Conservation (phyloP, 2,888 invertebrate genomes). For the Drosophila cracens region DNA sequence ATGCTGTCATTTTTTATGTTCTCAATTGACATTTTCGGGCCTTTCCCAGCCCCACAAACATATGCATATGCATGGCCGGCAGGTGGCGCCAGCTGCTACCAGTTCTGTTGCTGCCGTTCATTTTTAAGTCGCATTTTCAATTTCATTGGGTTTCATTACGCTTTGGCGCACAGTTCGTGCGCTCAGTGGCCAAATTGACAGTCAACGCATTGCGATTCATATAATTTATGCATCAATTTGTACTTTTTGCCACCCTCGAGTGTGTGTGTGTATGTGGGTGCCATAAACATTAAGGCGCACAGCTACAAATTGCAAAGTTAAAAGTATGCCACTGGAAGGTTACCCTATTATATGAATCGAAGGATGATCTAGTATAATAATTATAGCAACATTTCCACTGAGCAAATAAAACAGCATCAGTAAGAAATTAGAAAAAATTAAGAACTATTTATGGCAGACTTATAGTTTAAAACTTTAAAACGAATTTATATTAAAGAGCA, state of each 20-base stretch:
- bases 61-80: not conserved
- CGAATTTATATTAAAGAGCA: not conserved
- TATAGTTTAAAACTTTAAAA: not conserved
- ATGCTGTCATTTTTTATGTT: conserved; percentile 42
- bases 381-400: not conserved
- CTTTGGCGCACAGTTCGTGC: conserved; percentile 54
- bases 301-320: not conserved
- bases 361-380: not conserved
- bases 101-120: conserved; percentile 10
- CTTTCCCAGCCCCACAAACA: not conserved
- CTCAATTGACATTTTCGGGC: not conserved
- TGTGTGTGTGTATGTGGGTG: conserved; percentile 14
- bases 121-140: conserved; percentile 53
- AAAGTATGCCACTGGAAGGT: not conserved
- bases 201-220: conserved; percentile 72
- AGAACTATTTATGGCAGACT: not conserved
- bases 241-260: conserved; percentile 25
- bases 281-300: conserved; percentile 20
- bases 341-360: not conserved
- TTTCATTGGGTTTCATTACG: conserved; percentile 59
- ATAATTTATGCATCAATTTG: conserved; percentile 75
- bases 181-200: conserved; percentile 67
- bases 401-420: not conserved
- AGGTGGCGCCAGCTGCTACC: conserved; percentile 45
- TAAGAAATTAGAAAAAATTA: not conserved